Evolutionary conservation across 2,113 vertebrate genomes (phyloP).

Genomic region (Triplophysa siluroides): DNA sequence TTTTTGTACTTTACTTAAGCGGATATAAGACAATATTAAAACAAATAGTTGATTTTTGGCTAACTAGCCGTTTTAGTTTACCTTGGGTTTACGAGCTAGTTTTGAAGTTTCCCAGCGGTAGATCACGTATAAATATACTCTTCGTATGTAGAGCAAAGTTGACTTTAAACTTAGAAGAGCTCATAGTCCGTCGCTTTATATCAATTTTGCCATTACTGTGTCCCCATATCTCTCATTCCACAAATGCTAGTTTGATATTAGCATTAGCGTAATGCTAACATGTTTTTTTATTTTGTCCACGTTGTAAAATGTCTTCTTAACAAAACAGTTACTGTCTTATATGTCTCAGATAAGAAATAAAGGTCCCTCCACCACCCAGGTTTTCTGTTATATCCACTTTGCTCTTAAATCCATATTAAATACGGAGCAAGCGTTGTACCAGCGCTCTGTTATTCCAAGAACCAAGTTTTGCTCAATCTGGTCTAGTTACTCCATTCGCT

Average conservation of each 20-base stretch:
- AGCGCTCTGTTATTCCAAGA: constrained; percentile 1
- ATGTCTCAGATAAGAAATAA: neutral
- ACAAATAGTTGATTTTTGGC: neutral
- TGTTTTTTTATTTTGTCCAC: constrained; percentile 10
- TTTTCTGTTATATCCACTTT: neutral
- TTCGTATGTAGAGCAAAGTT: neutral
- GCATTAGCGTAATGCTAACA: constrained; percentile 28
- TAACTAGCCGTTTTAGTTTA: constrained; percentile 16
- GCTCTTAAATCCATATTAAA: neutral
- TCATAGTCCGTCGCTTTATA: constrained; percentile 28
- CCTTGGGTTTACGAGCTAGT: constrained; percentile 26
- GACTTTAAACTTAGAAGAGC: constrained; percentile 8
- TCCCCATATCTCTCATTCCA: neutral
- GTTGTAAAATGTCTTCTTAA: neutral
- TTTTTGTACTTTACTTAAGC: neutral
- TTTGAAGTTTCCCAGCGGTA: constrained; percentile 20
- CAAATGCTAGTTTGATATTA: constrained; percentile 28
- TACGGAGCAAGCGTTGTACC: neutral
- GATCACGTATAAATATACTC: neutral
- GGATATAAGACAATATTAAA: neutral
- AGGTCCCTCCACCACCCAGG: neutral
- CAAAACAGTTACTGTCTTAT: neutral
- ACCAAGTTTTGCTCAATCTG: constrained; percentile 39
- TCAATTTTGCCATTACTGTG: neutral
- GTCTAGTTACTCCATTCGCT: constrained; percentile 12